Percentiles rank a stretch among this genome's conserved stretches.
These are phyloP conservation scores for Lottia scabra DNA, from an alignment of 2,888 invertebrate species.

Conservation along the genomic window DNA sequence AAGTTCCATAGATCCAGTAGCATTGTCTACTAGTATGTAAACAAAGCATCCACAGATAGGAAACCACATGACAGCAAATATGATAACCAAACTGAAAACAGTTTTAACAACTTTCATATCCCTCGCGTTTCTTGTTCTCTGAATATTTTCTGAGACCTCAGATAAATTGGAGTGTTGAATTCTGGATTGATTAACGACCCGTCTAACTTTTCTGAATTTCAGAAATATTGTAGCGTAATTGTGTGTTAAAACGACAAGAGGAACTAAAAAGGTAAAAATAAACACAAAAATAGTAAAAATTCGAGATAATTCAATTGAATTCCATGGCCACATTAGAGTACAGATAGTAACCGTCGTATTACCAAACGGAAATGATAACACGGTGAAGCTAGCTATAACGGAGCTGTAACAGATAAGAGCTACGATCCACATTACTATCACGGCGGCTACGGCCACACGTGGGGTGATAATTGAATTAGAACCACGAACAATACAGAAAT, in stretches of 20 bases:
- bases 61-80: constrained; percentile 50
- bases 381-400: constrained; percentile 43
- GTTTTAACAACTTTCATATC: constrained; percentile 45
- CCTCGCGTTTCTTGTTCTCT: constrained; percentile 27
- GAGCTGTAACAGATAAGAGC: constrained; percentile 37
- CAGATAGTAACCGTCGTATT: constrained; percentile 38
- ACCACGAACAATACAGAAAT: constrained; percentile 41
- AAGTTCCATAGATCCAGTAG: constrained; percentile 29
- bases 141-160: neutral
- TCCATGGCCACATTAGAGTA: constrained; percentile 49
- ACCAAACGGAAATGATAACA: constrained; percentile 34
- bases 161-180: neutral
- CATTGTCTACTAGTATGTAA: constrained; percentile 42
- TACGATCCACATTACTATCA: constrained; percentile 39
- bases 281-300: constrained; percentile 33
- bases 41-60: constrained; percentile 48
- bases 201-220: constrained; percentile 34
- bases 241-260: constrained; percentile 36
- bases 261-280: constrained; percentile 38
- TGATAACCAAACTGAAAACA: constrained; percentile 42
- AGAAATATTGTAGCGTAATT: constrained; percentile 47
- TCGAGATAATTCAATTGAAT: constrained; percentile 26
- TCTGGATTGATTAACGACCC: constrained; percentile 20
- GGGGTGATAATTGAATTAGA: constrained; percentile 32
- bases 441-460: constrained; percentile 30